Evolutionary conservation across 64 coral and sea anemone species (phyloP).

Genomic region (Catalaphyllia jardinei): DNA sequence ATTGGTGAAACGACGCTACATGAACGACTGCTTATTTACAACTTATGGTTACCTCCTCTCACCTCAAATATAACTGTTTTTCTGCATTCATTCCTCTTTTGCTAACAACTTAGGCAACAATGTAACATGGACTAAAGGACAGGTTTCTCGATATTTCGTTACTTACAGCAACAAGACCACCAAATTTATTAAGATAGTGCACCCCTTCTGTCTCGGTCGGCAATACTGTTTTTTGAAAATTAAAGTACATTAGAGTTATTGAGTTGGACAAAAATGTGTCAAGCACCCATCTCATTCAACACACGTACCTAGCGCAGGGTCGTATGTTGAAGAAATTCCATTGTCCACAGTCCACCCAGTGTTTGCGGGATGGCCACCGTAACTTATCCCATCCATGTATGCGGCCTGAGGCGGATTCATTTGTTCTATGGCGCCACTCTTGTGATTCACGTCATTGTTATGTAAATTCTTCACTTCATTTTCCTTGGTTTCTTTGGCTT

Average conservation of each 20-base stretch:
- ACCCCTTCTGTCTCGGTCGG: no score
- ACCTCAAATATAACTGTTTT: no score
- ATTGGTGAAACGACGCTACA: no score
- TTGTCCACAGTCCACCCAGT: constrained; percentile 22
- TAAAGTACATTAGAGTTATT: not conserved
- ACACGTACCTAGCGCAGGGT: not conserved
- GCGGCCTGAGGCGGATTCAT: not conserved
- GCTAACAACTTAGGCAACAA: no score
- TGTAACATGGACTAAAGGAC: no score
- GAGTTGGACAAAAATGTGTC: not conserved
- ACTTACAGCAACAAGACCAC: no score
- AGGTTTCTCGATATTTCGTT: no score
- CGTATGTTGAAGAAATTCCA: not conserved
- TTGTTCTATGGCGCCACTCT: not conserved
- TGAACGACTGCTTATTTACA: no score
- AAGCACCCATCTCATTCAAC: not conserved
- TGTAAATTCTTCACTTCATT: not conserved
- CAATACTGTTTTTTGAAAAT: no score
- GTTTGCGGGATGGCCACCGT: not conserved
- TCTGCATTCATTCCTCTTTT: no score
- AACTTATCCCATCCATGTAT: not conserved
- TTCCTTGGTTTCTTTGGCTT: constrained; percentile 26
- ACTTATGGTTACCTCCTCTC: no score
- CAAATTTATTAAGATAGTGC: no score
- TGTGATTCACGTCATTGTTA: not conserved